Conservation (phyloP, 2,888 invertebrate genomes). For the Lissocephala sabroskyi region DNA sequence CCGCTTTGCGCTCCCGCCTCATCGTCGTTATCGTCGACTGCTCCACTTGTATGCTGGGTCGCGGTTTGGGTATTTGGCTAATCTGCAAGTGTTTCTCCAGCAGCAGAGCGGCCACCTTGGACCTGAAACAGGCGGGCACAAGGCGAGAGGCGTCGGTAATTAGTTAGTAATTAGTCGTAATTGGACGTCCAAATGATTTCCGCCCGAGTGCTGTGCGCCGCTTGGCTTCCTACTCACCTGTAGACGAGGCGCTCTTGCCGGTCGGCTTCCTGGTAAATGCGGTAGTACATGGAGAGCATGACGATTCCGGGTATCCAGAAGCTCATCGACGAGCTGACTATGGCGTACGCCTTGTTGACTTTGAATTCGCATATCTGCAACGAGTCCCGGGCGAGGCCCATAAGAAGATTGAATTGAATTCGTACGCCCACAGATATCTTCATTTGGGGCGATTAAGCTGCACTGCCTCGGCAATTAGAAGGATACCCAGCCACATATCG, state of each 20-base stretch:
- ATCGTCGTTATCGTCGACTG: conserved; percentile 88
- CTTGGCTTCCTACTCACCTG: conserved; percentile 76
- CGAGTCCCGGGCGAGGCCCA: too few relatives aligned
- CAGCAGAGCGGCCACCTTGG: conserved; percentile 89
- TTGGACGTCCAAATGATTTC: conserved; percentile 25
- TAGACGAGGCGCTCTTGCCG: conserved; percentile 88
- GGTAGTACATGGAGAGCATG: conserved; percentile 94
- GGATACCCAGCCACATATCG: neutral
- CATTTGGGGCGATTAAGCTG: too few relatives aligned
- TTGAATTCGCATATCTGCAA: conserved; percentile 81
- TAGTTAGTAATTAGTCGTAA: conserved; percentile 25
- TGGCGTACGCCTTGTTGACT: conserved; percentile 89
- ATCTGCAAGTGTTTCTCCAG: conserved; percentile 92
- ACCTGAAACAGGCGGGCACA: too few relatives aligned
- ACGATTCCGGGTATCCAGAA: conserved; percentile 96
- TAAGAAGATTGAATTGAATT: too few relatives aligned
- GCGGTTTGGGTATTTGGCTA: conserved; percentile 86
- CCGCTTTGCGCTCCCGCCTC: conserved; percentile 91
- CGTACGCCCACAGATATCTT: too few relatives aligned
- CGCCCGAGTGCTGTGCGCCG: neutral
- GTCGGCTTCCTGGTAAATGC: conserved; percentile 89
- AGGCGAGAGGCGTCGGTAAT: conserved; percentile 2
- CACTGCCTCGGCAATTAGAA: too few relatives aligned
- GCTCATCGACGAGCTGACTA: conserved; percentile 91
- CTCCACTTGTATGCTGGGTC: conserved; percentile 80